A percentile compares a stretch with the other conserved stretches of the same genome.
phyloP scores from a whole-genome alignment of 1,140 invertebrate genomes.

The Neodiprion virginianus region DNA sequence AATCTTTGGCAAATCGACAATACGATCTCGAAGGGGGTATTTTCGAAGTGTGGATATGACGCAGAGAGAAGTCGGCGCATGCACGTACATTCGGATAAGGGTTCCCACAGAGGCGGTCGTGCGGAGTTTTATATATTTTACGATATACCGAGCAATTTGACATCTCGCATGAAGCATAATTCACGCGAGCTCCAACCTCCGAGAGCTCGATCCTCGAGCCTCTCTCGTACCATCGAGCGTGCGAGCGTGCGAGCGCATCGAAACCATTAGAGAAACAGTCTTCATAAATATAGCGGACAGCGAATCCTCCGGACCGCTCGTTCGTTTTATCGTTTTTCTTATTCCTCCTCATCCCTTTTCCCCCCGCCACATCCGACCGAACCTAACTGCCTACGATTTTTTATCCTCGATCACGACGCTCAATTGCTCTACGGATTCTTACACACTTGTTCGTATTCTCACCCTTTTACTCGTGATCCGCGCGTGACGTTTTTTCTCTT shows the following conservation, averaged over 20 bases:
- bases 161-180: conserved; percentile 63
- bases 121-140: conserved; percentile 62
- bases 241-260: conserved; percentile 50
- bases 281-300: conserved; percentile 54
- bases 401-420: conserved; percentile 13
- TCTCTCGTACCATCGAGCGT: conserved; percentile 28
- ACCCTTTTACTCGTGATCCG: too few species aligned
- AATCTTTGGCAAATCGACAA: too few species aligned
- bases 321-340: conserved; percentile 19
- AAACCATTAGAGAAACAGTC: conserved; percentile 52
- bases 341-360: conserved; percentile 20
- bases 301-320: conserved; percentile 29
- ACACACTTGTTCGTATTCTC: too few species aligned
- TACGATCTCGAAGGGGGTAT: conserved; percentile 3
- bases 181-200: conserved; percentile 51
- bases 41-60: conserved; percentile 24
- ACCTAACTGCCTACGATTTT: conserved; percentile 22
- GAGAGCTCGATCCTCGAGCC: conserved; percentile 24
- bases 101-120: conserved; percentile 55
- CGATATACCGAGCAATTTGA: conserved; percentile 64
- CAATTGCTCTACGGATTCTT: too few species aligned
- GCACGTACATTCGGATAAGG: conserved; percentile 50
- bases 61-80: conserved; percentile 35
- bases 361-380: conserved; percentile 23
- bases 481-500: too few species aligned